phyloP scores from a whole-genome alignment of 2,888 invertebrate genomes.

The Acrocyrtus sp. region DNA sequence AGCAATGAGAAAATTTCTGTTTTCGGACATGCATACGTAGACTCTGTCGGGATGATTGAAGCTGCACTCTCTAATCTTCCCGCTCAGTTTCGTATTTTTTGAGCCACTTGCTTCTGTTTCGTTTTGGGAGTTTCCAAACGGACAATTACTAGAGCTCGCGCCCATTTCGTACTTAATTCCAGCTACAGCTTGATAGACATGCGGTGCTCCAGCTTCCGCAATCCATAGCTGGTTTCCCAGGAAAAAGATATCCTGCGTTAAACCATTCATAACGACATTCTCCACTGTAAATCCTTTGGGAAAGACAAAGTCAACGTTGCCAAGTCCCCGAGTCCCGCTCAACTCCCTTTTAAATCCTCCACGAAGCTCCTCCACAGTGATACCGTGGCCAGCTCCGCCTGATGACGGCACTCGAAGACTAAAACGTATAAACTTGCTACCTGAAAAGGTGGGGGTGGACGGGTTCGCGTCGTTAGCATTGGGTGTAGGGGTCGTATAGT shows the following conservation, averaged over 20 bases:
- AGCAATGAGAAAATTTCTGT: slow-evolving; percentile 27
- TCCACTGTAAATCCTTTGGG: slow-evolving; percentile 35
- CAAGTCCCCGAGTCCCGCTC: slow-evolving; percentile 29
- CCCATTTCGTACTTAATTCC: not conserved
- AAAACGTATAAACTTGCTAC: slow-evolving; percentile 25
- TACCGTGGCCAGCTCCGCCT: slow-evolving; percentile 11
- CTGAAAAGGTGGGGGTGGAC: too few relatives aligned
- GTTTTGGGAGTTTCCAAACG: not conserved
- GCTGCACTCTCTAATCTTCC: slow-evolving; percentile 38
- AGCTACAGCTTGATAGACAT: slow-evolving; percentile 36
- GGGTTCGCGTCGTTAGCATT: too few relatives aligned
- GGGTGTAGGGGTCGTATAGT: not conserved
- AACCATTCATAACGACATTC: slow-evolving; percentile 43
- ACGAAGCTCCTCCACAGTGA: not conserved
- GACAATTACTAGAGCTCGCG: not conserved
- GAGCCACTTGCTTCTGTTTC: not conserved
- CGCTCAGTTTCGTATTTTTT: not conserved
- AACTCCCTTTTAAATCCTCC: slow-evolving; percentile 8
- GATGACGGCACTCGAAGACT: slow-evolving; percentile 1
- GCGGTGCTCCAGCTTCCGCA: slow-evolving; percentile 50
- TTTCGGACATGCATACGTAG: slow-evolving; percentile 40
- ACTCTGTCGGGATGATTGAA: slow-evolving; percentile 60
- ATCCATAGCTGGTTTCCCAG: slow-evolving; percentile 55
- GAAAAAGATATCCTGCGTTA: slow-evolving; percentile 51
- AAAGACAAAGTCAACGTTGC: slow-evolving; percentile 48